These are phyloP conservation scores for Coluber constrictor DNA, from an alignment of 2,797 vertebrate genomes.

Conservation along the genomic window DNA sequence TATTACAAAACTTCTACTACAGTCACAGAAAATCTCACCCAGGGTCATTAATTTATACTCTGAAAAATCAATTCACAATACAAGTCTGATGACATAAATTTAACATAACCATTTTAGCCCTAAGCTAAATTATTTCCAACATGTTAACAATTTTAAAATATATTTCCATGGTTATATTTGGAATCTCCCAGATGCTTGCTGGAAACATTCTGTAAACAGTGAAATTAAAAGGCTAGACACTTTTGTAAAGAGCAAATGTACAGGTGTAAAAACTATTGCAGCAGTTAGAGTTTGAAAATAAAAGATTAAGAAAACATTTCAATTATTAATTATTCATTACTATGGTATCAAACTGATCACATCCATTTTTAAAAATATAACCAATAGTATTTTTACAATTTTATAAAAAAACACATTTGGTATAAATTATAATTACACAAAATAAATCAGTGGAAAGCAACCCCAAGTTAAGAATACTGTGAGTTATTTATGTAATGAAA, in stretches of 20 bases:
- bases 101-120: accelerated
- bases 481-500: background rate
- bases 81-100: background rate
- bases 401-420: background rate
- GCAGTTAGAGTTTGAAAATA: background rate
- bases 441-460: conserved; percentile 10
- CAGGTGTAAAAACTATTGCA: background rate
- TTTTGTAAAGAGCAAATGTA: background rate
- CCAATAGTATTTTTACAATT: background rate
- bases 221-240: background rate
- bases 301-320: background rate
- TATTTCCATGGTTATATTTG: conserved; percentile 4
- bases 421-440: conserved; percentile 3
- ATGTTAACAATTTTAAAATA: background rate
- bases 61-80: accelerated
- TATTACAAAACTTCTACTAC: background rate
- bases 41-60: background rate
- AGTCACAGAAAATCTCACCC: background rate
- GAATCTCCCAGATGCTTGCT: background rate
- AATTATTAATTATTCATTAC: background rate
- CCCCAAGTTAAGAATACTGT: background rate
- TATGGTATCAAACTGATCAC: background rate
- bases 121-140: background rate
- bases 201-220: background rate
- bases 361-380: conserved; percentile 22